Percentiles rank a stretch among this genome's conserved stretches.
Evolutionary conservation across 2,888 invertebrate genomes (phyloP).

Genomic region (Nezara viridula): DNA sequence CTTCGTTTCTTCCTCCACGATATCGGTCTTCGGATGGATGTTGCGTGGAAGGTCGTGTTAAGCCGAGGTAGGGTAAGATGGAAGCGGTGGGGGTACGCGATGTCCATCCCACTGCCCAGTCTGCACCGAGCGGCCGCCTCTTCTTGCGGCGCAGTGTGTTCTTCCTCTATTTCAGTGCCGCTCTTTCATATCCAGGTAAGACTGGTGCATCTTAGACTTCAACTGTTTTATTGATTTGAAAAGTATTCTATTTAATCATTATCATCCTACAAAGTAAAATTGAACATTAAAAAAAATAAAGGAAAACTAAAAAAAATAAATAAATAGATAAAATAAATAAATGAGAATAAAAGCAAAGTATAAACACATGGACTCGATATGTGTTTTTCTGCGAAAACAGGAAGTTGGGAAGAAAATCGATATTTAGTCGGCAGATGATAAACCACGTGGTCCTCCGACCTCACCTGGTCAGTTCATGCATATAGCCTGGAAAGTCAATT

Average conservation of each 20-base stretch:
- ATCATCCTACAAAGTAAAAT: background rate
- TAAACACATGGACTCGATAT: background rate
- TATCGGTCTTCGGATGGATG: too few relatives aligned
- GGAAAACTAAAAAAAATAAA: background rate
- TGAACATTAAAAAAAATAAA: background rate
- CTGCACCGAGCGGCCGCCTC: background rate
- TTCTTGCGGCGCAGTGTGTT: background rate
- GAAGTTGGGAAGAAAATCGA: background rate
- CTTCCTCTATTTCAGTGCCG: background rate
- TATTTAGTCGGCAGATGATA: background rate
- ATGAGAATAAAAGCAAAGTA: background rate
- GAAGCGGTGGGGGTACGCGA: background rate
- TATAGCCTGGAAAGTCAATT: too few relatives aligned
- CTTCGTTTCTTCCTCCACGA: too few relatives aligned
- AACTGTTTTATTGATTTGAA: background rate
- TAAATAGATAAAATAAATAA: background rate
- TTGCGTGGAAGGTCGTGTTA: too few relatives aligned
- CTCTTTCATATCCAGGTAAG: background rate
- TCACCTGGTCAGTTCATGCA: background rate
- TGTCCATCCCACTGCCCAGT: background rate
- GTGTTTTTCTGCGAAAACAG: background rate
- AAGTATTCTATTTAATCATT: background rate
- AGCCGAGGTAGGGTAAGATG: background rate
- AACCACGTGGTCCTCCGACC: background rate
- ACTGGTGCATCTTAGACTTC: background rate